Conservation (phyloP, 2,113 vertebrate genomes). For the Etia nguti region DNA sequence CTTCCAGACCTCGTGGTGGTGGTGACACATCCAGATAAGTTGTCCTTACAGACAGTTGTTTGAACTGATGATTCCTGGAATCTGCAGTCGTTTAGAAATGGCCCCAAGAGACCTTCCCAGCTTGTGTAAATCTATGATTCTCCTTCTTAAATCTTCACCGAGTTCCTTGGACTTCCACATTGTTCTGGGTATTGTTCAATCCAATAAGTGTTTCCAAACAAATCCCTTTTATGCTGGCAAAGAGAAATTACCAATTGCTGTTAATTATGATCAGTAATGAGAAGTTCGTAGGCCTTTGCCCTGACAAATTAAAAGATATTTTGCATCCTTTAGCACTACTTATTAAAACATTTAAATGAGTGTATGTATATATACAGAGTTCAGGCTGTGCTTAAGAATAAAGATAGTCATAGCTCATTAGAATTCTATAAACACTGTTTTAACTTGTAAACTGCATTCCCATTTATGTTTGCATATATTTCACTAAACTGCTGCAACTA, state of each 20-base stretch:
- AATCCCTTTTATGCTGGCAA: background rate
- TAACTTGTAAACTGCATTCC: background rate
- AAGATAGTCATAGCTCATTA: background rate
- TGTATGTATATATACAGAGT: background rate
- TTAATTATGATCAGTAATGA: background rate
- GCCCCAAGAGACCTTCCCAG: background rate
- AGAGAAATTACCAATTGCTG: background rate
- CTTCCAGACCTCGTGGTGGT: background rate
- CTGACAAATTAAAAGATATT: accelerated
- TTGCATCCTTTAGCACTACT: background rate
- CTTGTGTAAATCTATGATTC: background rate
- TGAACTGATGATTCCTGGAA: background rate
- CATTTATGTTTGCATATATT: too few species aligned
- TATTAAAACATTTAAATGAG: background rate
- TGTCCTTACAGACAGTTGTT: background rate
- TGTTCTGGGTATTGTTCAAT: background rate
- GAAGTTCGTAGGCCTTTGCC: background rate
- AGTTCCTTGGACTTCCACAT: background rate
- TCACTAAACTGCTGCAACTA: too few species aligned
- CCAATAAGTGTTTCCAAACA: background rate
- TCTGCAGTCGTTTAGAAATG: background rate
- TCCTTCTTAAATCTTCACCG: background rate
- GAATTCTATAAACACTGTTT: background rate
- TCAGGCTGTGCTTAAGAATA: background rate
- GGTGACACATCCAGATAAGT: background rate